A percentile compares a stretch with the other conserved stretches of the same genome.
Evolutionary conservation across 2,113 vertebrate species (phyloP).

Genomic region (Vimba vimba): DNA sequence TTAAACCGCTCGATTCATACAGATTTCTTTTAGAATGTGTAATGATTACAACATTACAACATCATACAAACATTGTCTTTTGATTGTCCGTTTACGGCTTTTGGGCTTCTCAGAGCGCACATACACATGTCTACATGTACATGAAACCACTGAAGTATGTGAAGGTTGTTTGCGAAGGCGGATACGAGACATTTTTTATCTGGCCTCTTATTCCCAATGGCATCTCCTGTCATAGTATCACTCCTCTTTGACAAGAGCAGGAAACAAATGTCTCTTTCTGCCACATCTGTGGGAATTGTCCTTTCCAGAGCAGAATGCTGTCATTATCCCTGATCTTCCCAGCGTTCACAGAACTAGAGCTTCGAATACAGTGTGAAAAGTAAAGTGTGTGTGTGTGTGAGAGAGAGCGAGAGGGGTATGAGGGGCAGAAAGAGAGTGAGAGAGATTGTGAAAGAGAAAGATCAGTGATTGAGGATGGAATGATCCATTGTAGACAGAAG

Average conservation of each 20-base stretch:
- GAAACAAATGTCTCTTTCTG: conserved; percentile 72
- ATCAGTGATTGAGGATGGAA: conserved; percentile 71
- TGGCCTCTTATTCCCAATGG: conserved; percentile 16
- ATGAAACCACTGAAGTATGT: conserved; percentile 20
- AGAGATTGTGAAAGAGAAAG: conserved; percentile 66
- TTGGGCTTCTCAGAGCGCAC: not conserved
- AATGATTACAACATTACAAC: too few relatives aligned
- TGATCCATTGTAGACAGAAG: conserved; percentile 53
- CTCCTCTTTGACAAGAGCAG: conserved; percentile 37
- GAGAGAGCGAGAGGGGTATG: conserved; percentile 53
- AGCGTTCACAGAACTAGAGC: conserved; percentile 48
- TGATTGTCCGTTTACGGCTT: not conserved
- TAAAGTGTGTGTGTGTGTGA: conserved; percentile 61
- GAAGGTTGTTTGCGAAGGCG: conserved; percentile 16
- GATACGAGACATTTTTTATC: conserved; percentile 4
- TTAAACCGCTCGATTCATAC: not conserved
- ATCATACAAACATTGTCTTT: not conserved
- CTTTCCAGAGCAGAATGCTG: conserved; percentile 72
- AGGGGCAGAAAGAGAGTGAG: conserved; percentile 53
- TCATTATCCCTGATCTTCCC: conserved; percentile 72
- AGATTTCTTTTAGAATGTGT: not conserved
- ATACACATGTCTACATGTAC: not conserved
- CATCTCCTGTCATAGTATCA: conserved; percentile 3
- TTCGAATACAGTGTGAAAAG: conserved; percentile 51
- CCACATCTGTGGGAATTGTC: conserved; percentile 78